Percentiles rank a stretch among this genome's conserved stretches.
phyloP scores from a whole-genome alignment of 2,888 invertebrate genomes.

The Pycnomerus fuliginosus region DNA sequence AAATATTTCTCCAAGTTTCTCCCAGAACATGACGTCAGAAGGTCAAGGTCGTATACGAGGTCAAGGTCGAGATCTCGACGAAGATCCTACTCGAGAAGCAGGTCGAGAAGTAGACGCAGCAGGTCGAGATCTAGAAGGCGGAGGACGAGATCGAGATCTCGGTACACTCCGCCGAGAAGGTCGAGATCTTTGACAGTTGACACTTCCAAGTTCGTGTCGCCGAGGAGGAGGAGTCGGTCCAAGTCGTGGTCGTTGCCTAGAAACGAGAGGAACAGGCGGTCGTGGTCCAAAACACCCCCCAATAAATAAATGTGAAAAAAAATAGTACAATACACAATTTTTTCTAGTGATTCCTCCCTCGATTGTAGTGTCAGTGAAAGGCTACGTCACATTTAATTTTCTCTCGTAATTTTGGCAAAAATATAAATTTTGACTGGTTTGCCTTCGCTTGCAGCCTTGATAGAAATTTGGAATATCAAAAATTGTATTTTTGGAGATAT shows the following conservation, averaged over 20 bases:
- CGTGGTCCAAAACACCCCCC: slow-evolving; percentile 61
- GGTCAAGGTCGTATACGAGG: slow-evolving; percentile 27
- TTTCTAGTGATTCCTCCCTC: too few species aligned
- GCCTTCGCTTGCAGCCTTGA: too few species aligned
- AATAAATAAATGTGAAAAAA: too few species aligned
- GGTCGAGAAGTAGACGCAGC: slow-evolving; percentile 24
- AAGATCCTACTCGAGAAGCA: slow-evolving; percentile 15
- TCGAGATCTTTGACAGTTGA: slow-evolving; percentile 19
- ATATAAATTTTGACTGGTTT: too few species aligned
- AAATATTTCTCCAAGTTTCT: slow-evolving; percentile 64
- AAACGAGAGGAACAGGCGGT: slow-evolving; percentile 34
- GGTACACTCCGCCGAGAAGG: slow-evolving; percentile 23
- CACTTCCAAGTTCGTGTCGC: slow-evolving; percentile 45
- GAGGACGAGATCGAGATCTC: slow-evolving; percentile 27
- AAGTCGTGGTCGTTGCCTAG: slow-evolving; percentile 64
- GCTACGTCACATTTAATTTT: too few species aligned
- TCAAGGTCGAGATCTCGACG: slow-evolving; percentile 13
- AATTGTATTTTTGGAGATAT: too few species aligned
- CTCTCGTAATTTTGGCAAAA: too few species aligned
- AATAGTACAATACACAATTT: too few species aligned
- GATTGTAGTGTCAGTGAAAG: too few species aligned
- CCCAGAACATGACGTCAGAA: slow-evolving; percentile 46
- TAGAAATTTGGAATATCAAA: too few species aligned
- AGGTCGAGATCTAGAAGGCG: slow-evolving; percentile 31
- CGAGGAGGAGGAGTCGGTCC: slow-evolving; percentile 34